These are phyloP conservation scores for Mixornis gularis DNA, from an alignment of 2,113 vertebrate species.

Conservation along the genomic window DNA sequence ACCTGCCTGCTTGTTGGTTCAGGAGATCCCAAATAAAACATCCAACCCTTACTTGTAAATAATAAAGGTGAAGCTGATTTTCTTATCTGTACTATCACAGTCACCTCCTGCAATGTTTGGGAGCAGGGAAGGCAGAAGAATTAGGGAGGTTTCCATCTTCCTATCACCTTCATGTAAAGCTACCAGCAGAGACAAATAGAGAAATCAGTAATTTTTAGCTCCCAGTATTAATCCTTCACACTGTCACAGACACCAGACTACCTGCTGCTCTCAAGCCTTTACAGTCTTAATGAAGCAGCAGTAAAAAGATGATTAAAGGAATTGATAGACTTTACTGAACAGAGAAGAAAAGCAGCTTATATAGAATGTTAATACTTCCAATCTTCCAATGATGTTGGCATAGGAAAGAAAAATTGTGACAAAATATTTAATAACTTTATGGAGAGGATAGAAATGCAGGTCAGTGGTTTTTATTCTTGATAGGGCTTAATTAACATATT, in stretches of 20 bases:
- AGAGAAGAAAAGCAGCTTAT: not conserved
- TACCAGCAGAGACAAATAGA: not conserved
- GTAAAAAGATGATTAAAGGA: not conserved
- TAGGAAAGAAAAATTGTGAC: not conserved
- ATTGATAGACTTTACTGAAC: not conserved
- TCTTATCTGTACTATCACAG: not conserved
- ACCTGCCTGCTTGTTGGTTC: not conserved
- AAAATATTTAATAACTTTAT: not conserved
- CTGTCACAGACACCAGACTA: not conserved
- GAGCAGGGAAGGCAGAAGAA: not conserved
- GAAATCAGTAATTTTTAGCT: not conserved
- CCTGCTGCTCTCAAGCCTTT: not conserved
- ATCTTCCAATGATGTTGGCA: not conserved
- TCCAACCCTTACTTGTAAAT: not conserved
- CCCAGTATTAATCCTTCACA: not conserved
- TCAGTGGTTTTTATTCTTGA: not conserved
- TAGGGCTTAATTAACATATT: not conserved
- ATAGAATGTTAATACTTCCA: not conserved
- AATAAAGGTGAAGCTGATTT: not conserved
- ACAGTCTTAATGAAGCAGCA: not conserved
- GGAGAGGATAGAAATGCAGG: not conserved
- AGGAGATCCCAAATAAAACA: not conserved
- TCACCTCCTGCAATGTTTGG: not conserved
- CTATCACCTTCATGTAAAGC: not conserved
- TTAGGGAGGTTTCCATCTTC: not conserved